These are phyloP conservation scores for Embiotoca jacksoni DNA, from an alignment of 2,113 vertebrate species.

Conservation along the genomic window DNA sequence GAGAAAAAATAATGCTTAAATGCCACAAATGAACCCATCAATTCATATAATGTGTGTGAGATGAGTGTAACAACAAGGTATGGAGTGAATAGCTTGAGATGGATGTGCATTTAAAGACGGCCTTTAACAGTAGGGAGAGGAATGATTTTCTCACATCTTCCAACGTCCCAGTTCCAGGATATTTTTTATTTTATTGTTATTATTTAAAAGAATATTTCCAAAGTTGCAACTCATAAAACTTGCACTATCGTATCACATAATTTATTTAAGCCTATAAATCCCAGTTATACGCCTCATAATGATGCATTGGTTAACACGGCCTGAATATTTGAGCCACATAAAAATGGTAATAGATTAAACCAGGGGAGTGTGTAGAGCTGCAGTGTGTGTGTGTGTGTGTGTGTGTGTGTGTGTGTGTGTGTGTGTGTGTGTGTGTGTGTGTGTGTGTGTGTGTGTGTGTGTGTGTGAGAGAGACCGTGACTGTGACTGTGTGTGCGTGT, in stretches of 20 bases:
- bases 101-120: constrained; percentile 45
- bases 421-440: no score
- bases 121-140: constrained; percentile 27
- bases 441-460: not conserved
- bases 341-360: constrained; percentile 79
- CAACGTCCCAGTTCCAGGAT: constrained; percentile 19
- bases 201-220: constrained; percentile 76
- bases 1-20: constrained; percentile 21
- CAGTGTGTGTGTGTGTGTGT: constrained; percentile 24
- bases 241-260: constrained; percentile 71
- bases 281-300: constrained; percentile 75
- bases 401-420: no score
- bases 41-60: constrained; percentile 46
- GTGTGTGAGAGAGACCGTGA: not conserved
- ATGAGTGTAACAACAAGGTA: constrained; percentile 49
- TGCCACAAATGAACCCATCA: constrained; percentile 54
- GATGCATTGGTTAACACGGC: constrained; percentile 78
- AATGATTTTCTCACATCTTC: constrained; percentile 39
- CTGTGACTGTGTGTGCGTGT: constrained; percentile 10
- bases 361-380: constrained; percentile 53
- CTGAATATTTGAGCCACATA: constrained; percentile 78
- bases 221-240: constrained; percentile 75
- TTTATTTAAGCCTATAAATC: constrained; percentile 78
- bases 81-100: constrained; percentile 16
- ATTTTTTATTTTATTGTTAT: constrained; percentile 68